Conservation (phyloP, 2,888 invertebrate species). For the Eurytoma adleriae region DNA sequence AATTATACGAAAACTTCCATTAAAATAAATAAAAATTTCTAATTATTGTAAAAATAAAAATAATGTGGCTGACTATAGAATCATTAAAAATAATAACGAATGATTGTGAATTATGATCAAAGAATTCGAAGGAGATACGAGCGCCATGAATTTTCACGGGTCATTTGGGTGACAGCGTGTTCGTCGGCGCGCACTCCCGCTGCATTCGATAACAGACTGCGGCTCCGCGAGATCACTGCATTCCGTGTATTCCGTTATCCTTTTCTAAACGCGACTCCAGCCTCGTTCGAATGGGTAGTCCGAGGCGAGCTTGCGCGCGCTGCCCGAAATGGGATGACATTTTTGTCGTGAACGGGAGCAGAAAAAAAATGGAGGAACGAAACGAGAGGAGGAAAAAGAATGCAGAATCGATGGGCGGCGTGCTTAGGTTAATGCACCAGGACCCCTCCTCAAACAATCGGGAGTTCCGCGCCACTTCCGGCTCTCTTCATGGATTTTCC, state of each 20-base stretch:
- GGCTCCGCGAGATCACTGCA: slow-evolving; percentile 26
- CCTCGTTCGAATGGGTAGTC: not conserved
- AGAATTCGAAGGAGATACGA: slow-evolving; percentile 58
- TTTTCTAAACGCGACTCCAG: slow-evolving; percentile 20
- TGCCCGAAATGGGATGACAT: slow-evolving; percentile 36
- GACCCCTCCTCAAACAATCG: slow-evolving; percentile 34
- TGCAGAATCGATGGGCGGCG: slow-evolving; percentile 20
- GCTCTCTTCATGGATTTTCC: slow-evolving; percentile 35
- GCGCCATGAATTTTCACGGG: slow-evolving; percentile 68
- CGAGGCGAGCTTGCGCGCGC: not conserved
- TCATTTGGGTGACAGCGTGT: slow-evolving; percentile 71
- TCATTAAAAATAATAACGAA: not conserved
- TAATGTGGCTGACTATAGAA: too few relatives aligned
- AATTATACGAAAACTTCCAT: too few relatives aligned
- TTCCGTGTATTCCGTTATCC: slow-evolving; percentile 32
- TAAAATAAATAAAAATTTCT: too few relatives aligned
- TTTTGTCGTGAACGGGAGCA: slow-evolving; percentile 8
- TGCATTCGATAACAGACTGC: slow-evolving; percentile 66
- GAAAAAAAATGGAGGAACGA: not conserved
- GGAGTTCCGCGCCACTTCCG: slow-evolving; percentile 33
- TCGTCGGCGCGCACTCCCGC: slow-evolving; percentile 65
- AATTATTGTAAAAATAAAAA: too few relatives aligned
- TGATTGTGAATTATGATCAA: slow-evolving; percentile 24
- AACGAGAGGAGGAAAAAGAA: not conserved
- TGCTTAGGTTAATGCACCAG: slow-evolving; percentile 24